Percentiles rank a stretch among this genome's conserved stretches.
Conservation (phyloP, 2,888 invertebrate species). For the Tribolium freemani region DNA sequence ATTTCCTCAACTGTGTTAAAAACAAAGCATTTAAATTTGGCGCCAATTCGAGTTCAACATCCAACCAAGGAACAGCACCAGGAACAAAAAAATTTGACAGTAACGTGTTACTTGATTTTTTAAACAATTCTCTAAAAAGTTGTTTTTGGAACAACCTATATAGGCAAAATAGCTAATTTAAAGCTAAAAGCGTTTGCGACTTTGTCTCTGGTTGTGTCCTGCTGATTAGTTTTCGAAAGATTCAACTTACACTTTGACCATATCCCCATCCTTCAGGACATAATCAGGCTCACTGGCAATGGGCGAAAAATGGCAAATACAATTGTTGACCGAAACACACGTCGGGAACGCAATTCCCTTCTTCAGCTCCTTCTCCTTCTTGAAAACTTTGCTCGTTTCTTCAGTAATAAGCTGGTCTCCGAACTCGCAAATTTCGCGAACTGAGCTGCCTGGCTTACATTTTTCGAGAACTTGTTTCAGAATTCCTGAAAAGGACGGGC, state of each 20-base stretch:
- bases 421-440: conserved; percentile 91
- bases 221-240: too few species aligned
- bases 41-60: too few species aligned
- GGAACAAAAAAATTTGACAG: too few species aligned
- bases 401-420: conserved; percentile 91
- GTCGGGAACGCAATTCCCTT: conserved; percentile 99
- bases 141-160: too few species aligned
- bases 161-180: too few species aligned
- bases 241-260: conserved; percentile 98
- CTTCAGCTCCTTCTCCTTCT: conserved; percentile 97
- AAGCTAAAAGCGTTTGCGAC: too few species aligned
- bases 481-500: conserved; percentile 74
- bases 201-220: too few species aligned
- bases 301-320: conserved; percentile 99
- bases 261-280: conserved; percentile 89
- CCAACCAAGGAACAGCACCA: too few species aligned
- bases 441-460: conserved; percentile 90
- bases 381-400: conserved; percentile 96
- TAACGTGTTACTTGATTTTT: too few species aligned
- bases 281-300: conserved; percentile 92
- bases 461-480: conserved; percentile 89
- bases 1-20: too few species aligned
- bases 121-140: too few species aligned
- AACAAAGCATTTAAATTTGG: too few species aligned
- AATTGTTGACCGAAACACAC: conserved; percentile 98